Evolutionary conservation across 2,113 vertebrate species (phyloP).

Genomic region (Ranitomeya imitator): DNA sequence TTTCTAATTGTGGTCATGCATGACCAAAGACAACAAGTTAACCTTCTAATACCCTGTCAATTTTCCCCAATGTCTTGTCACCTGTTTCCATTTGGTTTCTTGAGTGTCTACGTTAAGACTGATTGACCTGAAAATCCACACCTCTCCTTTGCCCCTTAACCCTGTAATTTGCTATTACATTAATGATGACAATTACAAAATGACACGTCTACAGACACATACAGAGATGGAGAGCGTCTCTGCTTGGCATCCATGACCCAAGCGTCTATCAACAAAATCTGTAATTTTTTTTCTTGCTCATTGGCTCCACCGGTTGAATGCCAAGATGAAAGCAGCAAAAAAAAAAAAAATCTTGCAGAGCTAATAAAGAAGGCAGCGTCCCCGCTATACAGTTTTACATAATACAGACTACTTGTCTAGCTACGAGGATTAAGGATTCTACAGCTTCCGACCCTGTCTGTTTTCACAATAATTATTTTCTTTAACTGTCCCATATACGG

Average conservation of each 20-base stretch:
- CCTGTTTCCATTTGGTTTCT: slow-evolving; percentile 37
- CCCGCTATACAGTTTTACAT: slow-evolving; percentile 57
- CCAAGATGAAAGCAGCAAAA: neutral
- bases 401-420: slow-evolving; percentile 57
- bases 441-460: slow-evolving; percentile 64
- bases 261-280: neutral
- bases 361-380: slow-evolving; percentile 34
- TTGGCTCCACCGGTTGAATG: neutral
- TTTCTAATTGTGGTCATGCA: slow-evolving; percentile 24
- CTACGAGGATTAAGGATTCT: slow-evolving; percentile 58
- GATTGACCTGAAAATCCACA: slow-evolving; percentile 35
- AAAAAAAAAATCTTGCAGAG: neutral
- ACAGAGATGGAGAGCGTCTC: neutral
- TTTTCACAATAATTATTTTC: slow-evolving; percentile 64
- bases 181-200: slow-evolving; percentile 40
- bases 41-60: slow-evolving; percentile 21
- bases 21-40: slow-evolving; percentile 31
- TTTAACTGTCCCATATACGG: slow-evolving; percentile 65
- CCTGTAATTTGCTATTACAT: slow-evolving; percentile 46
- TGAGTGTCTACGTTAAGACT: slow-evolving; percentile 7
- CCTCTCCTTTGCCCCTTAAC: slow-evolving; percentile 19
- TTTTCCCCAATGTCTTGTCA: slow-evolving; percentile 21
- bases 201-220: slow-evolving; percentile 8
- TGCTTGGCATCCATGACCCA: neutral
- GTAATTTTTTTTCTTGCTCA: neutral